Evolutionary conservation across 2,113 vertebrate genomes (phyloP).

Genomic region (Coreoperca whiteheadi): DNA sequence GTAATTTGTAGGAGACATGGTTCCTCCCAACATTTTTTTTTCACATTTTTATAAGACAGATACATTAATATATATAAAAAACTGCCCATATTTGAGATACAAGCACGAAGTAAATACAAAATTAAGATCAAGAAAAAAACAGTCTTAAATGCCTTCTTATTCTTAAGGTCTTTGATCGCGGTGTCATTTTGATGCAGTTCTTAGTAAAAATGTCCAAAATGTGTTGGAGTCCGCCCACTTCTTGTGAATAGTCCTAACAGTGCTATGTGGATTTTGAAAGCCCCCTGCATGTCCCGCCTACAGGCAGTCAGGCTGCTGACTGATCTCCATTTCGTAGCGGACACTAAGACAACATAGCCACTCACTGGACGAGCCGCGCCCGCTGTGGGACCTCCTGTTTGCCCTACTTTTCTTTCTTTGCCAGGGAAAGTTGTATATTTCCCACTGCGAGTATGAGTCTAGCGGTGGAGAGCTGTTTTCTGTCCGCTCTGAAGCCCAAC

Average conservation of each 20-base stretch:
- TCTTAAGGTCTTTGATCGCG: no score
- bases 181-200: no score
- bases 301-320: constrained; percentile 3
- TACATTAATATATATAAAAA: no score
- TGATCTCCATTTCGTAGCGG: constrained; percentile 49
- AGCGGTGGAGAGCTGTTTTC: constrained; percentile 77
- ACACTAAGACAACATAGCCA: not conserved
- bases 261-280: constrained; percentile 38
- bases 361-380: not conserved
- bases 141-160: no score
- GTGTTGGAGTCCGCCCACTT: no score
- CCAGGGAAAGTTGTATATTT: not conserved
- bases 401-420: not conserved
- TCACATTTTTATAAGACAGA: no score
- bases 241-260: not conserved
- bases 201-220: no score
- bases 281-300: constrained; percentile 51
- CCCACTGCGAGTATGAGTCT: constrained; percentile 54
- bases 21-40: no score
- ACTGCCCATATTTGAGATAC: no score
- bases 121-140: no score
- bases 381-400: not conserved
- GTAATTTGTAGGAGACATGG: not conserved
- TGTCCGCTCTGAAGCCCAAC: constrained; percentile 83
- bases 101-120: no score